Conservation (phyloP, 2,888 invertebrate genomes). For the Shargacucullia verbasci region DNA sequence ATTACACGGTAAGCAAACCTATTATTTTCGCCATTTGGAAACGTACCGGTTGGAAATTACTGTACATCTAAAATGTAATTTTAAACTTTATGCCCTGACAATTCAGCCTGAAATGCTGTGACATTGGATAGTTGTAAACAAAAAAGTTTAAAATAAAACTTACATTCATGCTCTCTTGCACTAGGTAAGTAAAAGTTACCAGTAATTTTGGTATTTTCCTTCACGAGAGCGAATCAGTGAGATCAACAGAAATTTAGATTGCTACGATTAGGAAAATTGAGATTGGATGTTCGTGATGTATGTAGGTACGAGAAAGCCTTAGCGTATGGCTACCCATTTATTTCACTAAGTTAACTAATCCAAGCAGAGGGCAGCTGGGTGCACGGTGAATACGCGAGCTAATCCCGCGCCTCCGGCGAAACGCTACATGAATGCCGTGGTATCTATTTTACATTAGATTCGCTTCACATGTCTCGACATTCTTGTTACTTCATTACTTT, state of each 20-base stretch:
- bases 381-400: too few species aligned
- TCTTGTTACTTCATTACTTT: too few species aligned
- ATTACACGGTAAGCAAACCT: constrained; percentile 4
- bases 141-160: background rate
- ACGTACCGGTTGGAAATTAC: background rate
- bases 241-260: constrained; percentile 21
- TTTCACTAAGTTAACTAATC: too few species aligned
- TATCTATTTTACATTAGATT: too few species aligned
- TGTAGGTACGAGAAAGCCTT: constrained; percentile 11
- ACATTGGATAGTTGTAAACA: background rate
- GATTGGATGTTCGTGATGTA: constrained; percentile 10
- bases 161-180: constrained; percentile 22
- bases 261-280: constrained; percentile 26
- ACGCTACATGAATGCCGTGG: too few species aligned
- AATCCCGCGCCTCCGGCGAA: too few species aligned
- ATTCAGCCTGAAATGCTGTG: constrained; percentile 12
- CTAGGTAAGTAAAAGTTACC: constrained; percentile 26
- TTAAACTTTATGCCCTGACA: background rate
- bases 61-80: background rate
- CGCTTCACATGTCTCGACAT: too few species aligned
- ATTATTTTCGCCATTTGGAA: constrained; percentile 14
- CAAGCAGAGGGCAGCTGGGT: too few species aligned
- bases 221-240: constrained; percentile 10
- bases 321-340: too few species aligned
- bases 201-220: constrained; percentile 26